These are phyloP conservation scores for Ctenodactylus gundi DNA, from an alignment of 2,113 vertebrate genomes.

Conservation along the genomic window DNA sequence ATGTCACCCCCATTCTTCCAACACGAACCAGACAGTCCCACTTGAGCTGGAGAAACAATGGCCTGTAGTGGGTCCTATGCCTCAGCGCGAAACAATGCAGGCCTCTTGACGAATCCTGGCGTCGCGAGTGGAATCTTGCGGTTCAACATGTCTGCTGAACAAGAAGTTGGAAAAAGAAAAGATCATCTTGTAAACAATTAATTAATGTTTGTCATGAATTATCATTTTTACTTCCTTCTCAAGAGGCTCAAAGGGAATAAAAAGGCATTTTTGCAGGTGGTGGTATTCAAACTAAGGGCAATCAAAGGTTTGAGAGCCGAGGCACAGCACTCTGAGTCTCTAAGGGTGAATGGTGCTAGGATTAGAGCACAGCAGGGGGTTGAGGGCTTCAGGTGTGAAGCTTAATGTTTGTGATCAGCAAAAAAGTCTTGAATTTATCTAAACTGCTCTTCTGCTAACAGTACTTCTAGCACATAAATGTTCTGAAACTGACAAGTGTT, in stretches of 20 bases:
- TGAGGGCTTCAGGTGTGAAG: conserved; percentile 93
- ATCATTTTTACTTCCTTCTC: conserved; percentile 93
- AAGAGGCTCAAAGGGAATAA: conserved; percentile 92
- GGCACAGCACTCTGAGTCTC: conserved; percentile 89
- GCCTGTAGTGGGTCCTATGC: conserved; percentile 85
- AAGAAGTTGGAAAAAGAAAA: conserved; percentile 90
- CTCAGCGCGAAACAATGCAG: conserved; percentile 87
- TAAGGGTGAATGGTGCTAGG: conserved; percentile 93
- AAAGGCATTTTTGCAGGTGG: conserved; percentile 95
- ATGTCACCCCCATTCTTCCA: conserved; percentile 86
- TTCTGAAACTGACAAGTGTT: conserved; percentile 92
- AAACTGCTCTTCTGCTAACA: conserved; percentile 93
- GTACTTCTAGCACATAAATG: conserved; percentile 92
- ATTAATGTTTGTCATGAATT: conserved; percentile 94
- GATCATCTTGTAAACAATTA: conserved; percentile 93
- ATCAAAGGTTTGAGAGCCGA: conserved; percentile 93
- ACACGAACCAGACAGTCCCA: conserved; percentile 85
- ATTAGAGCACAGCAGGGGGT: conserved; percentile 92
- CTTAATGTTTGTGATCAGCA: conserved; percentile 93
- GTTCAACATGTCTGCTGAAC: conserved; percentile 87
- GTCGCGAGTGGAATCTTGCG: conserved; percentile 85
- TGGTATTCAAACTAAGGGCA: conserved; percentile 94
- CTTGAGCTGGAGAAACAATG: conserved; percentile 89
- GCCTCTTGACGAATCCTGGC: conserved; percentile 87
- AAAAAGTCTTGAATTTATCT: conserved; percentile 93